These are phyloP conservation scores for Phasianus colchicus DNA, from an alignment of 2,113 vertebrate genomes.

Conservation along the genomic window DNA sequence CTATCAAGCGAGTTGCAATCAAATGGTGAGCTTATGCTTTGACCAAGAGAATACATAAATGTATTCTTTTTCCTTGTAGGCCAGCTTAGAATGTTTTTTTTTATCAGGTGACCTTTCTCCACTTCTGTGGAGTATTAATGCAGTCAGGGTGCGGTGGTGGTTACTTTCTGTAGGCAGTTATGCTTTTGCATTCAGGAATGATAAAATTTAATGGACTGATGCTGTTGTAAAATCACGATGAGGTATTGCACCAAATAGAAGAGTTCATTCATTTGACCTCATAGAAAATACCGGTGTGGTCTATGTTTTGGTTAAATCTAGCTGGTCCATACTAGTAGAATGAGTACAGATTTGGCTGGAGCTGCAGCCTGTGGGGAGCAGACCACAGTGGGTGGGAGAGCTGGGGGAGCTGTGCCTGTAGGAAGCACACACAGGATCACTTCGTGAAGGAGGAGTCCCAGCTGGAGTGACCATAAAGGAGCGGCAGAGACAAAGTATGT, in stretches of 20 bases:
- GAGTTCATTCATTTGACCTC: not conserved
- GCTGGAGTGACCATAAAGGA: not conserved
- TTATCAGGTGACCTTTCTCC: not conserved
- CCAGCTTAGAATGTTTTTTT: not conserved
- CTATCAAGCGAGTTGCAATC: not conserved
- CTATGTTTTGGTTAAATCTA: not conserved
- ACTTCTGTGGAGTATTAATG: not conserved
- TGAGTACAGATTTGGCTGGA: not conserved
- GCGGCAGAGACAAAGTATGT: fast-evolving
- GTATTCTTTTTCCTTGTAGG: not conserved
- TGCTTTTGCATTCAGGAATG: not conserved
- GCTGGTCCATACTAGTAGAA: not conserved
- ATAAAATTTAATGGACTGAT: not conserved
- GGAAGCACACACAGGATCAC: not conserved
- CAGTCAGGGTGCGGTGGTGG: not conserved
- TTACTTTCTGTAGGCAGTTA: not conserved
- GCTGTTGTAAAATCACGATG: not conserved
- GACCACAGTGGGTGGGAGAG: not conserved
- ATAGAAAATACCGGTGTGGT: not conserved
- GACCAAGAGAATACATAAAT: not conserved
- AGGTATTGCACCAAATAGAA: not conserved
- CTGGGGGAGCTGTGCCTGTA: not conserved
- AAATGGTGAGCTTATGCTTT: not conserved
- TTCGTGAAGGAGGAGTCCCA: not conserved
- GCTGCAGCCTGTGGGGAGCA: not conserved